phyloP scores from a whole-genome alignment of 2,888 invertebrate species.

The Cantharis rufa region DNA sequence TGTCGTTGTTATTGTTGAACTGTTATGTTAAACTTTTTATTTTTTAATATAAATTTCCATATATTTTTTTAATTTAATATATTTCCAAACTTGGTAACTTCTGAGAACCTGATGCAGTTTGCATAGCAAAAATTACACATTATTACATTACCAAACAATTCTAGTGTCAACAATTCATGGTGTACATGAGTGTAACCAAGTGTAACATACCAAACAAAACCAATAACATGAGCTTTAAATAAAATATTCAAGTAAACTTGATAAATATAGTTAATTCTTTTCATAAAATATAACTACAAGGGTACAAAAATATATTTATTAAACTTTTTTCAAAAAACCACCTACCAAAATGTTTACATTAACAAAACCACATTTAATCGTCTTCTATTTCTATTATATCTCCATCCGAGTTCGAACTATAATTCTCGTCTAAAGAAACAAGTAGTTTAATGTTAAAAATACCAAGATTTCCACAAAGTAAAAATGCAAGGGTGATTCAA shows the following conservation, averaged over 20 bases:
- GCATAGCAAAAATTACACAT: too few relatives aligned
- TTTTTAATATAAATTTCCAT: too few relatives aligned
- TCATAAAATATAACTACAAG: neutral
- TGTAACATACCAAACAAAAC: too few relatives aligned
- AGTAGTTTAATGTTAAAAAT: neutral
- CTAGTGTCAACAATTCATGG: too few relatives aligned
- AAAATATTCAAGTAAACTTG: neutral
- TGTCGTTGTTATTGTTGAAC: too few relatives aligned
- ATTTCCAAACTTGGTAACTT: too few relatives aligned
- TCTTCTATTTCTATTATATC: neutral
- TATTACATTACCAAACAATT: too few relatives aligned
- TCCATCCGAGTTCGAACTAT: neutral
- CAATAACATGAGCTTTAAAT: neutral
- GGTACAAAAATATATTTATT: neutral
- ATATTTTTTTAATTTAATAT: too few relatives aligned
- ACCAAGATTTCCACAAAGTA: neutral
- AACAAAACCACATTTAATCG: neutral
- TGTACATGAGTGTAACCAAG: too few relatives aligned
- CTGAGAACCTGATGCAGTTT: too few relatives aligned
- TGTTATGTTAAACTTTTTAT: too few relatives aligned
- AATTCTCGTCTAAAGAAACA: neutral
- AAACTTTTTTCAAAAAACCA: neutral
- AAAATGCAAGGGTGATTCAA: neutral
- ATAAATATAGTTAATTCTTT: neutral
- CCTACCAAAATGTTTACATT: neutral